These are phyloP conservation scores for Litocranius walleri DNA, from an alignment of 2,113 vertebrate genomes.

Conservation along the genomic window DNA sequence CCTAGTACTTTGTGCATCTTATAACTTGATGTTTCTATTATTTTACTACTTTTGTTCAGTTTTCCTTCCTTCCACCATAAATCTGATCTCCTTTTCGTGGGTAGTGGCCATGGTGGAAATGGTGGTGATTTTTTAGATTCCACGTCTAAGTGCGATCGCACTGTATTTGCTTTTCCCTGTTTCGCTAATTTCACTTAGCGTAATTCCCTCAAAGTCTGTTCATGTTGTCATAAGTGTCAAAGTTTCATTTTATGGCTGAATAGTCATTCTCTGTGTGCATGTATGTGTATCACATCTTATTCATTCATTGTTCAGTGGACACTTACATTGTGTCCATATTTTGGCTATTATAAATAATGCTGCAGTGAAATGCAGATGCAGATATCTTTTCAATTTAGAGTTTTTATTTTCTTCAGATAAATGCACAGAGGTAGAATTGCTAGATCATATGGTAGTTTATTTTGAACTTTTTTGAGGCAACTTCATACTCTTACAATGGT, in stretches of 20 bases:
- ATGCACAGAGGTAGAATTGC: not conserved
- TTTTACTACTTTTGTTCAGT: not conserved
- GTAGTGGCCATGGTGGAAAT: not conserved
- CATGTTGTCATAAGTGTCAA: not conserved
- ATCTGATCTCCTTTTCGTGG: not conserved
- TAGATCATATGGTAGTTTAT: not conserved
- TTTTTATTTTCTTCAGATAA: not conserved
- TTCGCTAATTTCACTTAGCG: not conserved
- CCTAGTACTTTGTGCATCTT: not conserved
- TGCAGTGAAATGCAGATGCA: not conserved
- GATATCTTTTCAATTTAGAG: not conserved
- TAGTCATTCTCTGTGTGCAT: not conserved
- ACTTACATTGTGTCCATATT: not conserved
- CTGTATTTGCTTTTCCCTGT: not conserved
- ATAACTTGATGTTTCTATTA: not conserved
- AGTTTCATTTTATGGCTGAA: not conserved
- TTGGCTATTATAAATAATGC: not conserved
- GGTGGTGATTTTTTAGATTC: not conserved
- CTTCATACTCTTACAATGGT: not conserved
- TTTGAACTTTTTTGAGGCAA: not conserved
- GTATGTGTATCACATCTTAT: not conserved
- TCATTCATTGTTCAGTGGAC: not conserved
- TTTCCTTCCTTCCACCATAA: not conserved
- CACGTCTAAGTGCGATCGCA: fast-evolving
- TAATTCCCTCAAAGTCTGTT: not conserved